A percentile compares a stretch with the other conserved stretches of the same genome.
These are phyloP conservation scores for Amazona guildingii DNA, from an alignment of 2,113 vertebrate species.

Conservation along the genomic window DNA sequence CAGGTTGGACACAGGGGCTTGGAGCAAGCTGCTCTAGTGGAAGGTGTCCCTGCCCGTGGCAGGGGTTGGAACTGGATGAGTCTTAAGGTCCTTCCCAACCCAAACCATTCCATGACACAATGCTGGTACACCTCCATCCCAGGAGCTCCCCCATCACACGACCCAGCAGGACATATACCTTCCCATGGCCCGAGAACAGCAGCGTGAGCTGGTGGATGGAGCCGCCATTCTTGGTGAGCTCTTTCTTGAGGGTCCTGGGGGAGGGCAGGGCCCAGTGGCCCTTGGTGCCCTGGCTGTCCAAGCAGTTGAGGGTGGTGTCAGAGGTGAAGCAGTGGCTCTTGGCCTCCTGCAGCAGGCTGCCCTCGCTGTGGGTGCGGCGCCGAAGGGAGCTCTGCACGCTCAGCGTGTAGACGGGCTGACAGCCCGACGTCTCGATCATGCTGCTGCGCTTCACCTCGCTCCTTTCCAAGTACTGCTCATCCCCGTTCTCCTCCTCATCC, in stretches of 20 bases:
- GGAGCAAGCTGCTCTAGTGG: background rate
- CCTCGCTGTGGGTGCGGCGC: conserved; percentile 94
- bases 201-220: conserved; percentile 94
- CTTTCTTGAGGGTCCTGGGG: conserved; percentile 91
- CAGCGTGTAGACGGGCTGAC: conserved; percentile 80
- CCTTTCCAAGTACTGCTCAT: conserved; percentile 82
- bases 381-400: conserved; percentile 90
- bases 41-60: background rate
- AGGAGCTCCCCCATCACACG: background rate
- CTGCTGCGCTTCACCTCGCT: conserved; percentile 86
- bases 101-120: background rate
- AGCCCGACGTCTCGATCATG: conserved; percentile 83
- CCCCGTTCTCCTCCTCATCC: conserved; percentile 77
- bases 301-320: conserved; percentile 91
- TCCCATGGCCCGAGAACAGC: conserved; percentile 89
- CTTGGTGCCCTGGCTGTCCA: conserved; percentile 70
- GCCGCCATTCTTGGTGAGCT: conserved; percentile 88
- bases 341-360: conserved; percentile 91
- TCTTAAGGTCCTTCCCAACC: background rate
- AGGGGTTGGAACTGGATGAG: background rate
- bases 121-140: background rate
- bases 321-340: conserved; percentile 88
- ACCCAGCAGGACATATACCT: conserved; percentile 73
- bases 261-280: conserved; percentile 87
- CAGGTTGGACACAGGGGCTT: background rate